These are phyloP conservation scores for Pygocentrus nattereri DNA, from an alignment of 2,797 vertebrate genomes.

Conservation along the genomic window DNA sequence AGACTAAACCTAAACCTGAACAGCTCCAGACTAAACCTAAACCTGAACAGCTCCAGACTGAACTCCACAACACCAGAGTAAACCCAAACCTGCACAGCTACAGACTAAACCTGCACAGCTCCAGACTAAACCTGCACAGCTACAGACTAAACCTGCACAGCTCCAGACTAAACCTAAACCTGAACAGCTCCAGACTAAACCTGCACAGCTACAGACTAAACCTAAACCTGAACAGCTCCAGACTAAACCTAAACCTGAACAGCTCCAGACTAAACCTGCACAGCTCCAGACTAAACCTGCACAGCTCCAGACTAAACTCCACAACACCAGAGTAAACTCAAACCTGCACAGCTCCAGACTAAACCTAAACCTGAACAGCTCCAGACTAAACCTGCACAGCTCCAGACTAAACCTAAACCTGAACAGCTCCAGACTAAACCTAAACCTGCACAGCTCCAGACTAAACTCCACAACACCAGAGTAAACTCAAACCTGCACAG, in stretches of 20 bases:
- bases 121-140: no score
- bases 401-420: background rate
- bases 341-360: background rate
- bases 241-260: background rate
- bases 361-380: background rate
- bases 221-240: background rate
- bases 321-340: background rate
- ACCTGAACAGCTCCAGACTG: no score
- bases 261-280: background rate
- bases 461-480: background rate
- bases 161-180: background rate
- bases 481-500: background rate
- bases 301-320: background rate
- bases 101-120: no score
- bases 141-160: background rate
- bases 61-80: no score
- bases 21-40: no score
- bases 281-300: no score
- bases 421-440: background rate
- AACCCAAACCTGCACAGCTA: no score
- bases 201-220: background rate
- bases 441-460: background rate
- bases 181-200: background rate
- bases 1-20: no score
- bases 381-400: background rate